Conservation (phyloP, 1,140 invertebrate species). For the Chironomus tepperi region DNA sequence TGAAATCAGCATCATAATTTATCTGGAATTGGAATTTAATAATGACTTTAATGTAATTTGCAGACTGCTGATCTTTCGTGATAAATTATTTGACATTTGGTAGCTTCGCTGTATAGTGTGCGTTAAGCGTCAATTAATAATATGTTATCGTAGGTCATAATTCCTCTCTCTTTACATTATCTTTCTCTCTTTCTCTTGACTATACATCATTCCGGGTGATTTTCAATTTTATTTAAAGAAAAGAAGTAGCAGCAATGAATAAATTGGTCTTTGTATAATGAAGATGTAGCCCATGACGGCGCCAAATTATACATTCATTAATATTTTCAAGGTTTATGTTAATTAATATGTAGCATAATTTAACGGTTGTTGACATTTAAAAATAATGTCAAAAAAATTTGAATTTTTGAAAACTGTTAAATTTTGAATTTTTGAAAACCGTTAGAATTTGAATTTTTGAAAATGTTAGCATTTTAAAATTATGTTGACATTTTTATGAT, state of each 20-base stretch:
- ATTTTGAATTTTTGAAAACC: no score
- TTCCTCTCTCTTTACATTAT: not conserved
- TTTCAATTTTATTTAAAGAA: not conserved
- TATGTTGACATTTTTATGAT: no score
- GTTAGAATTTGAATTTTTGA: no score
- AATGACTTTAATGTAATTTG: not conserved
- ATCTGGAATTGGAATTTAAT: not conserved
- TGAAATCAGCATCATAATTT: constrained; percentile 16
- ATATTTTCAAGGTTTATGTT: no score
- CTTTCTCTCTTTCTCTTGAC: not conserved
- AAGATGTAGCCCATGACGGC: no score
- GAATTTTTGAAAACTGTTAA: no score
- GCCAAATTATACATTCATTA: no score
- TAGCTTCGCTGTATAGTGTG: not conserved
- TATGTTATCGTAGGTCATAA: not conserved
- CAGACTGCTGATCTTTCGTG: not conserved
- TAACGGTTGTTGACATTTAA: no score
- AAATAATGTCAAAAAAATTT: no score
- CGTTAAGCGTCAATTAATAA: constrained; percentile 4
- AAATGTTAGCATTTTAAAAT: no score
- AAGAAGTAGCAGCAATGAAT: not conserved
- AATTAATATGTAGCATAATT: no score
- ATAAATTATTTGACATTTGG: not conserved
- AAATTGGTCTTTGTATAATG: no score
- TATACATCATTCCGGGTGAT: not conserved